These are phyloP conservation scores for Knipowitschia caucasica DNA, from an alignment of 2,797 vertebrate species.

Conservation along the genomic window DNA sequence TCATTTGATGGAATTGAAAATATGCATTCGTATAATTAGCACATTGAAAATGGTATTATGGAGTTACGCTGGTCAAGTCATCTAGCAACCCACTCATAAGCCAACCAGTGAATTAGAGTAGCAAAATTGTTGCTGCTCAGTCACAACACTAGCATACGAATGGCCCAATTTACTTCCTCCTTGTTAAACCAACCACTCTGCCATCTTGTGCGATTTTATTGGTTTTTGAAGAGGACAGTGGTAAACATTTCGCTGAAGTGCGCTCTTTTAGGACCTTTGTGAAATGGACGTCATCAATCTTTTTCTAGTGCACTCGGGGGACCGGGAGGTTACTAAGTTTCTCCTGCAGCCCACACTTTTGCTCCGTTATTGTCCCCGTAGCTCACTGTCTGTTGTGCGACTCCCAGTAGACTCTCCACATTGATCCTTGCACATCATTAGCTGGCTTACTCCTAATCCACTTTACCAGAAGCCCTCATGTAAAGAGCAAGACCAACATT, in stretches of 20 bases:
- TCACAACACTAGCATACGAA: background rate
- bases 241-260: conserved; percentile 22
- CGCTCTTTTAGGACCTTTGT: conserved; percentile 44
- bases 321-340: conserved; percentile 71
- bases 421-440: conserved; percentile 80
- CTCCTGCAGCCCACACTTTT: conserved; percentile 56
- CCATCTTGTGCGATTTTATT: conserved; percentile 16
- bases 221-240: conserved; percentile 18
- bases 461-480: conserved; percentile 55
- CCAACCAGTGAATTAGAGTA: no score
- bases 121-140: background rate
- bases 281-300: conserved; percentile 62
- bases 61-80: no score
- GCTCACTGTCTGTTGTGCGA: conserved; percentile 69
- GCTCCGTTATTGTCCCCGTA: conserved; percentile 73
- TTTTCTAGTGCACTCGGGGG: conserved; percentile 56
- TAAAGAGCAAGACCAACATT: conserved; percentile 44
- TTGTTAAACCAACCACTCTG: background rate
- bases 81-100: no score
- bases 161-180: background rate
- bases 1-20: no score
- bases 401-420: conserved; percentile 67
- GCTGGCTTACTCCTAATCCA: conserved; percentile 72
- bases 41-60: no score
- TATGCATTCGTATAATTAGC: no score